A percentile compares a stretch with the other conserved stretches of the same genome.
Conservation (phyloP, 1,140 invertebrate species). For the Anastrepha obliqua region DNA sequence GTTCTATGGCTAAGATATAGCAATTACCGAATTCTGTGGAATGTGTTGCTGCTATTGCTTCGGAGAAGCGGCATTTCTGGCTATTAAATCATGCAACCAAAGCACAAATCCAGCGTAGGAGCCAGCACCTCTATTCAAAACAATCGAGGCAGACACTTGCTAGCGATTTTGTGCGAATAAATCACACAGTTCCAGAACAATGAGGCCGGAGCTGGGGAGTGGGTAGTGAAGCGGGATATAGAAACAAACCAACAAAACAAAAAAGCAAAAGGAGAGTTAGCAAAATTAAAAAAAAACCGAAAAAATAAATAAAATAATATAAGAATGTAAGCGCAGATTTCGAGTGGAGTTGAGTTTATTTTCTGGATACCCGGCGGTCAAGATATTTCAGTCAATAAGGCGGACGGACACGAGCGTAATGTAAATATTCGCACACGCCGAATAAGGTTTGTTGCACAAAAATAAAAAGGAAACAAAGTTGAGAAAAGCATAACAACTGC, state of each 20-base stretch:
- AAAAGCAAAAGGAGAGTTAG: too few species aligned
- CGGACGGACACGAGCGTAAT: slow-evolving; percentile 16
- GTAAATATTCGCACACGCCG: slow-evolving; percentile 46
- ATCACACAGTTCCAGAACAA: slow-evolving; percentile 19
- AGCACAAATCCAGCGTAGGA: background rate
- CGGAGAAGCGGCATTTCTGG: slow-evolving; percentile 7
- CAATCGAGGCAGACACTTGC: slow-evolving; percentile 44
- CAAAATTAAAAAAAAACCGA: background rate
- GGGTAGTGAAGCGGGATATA: background rate
- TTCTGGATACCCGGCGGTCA: slow-evolving; percentile 29
- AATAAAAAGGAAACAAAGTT: background rate
- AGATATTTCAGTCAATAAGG: slow-evolving; percentile 19
- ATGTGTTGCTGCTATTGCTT: slow-evolving; percentile 28
- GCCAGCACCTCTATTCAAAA: background rate
- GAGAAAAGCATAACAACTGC: background rate
- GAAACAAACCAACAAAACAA: background rate
- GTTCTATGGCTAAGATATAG: slow-evolving; percentile 15
- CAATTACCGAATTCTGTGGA: slow-evolving; percentile 44
- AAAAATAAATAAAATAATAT: background rate
- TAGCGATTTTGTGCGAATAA: slow-evolving; percentile 42
- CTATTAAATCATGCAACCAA: slow-evolving; percentile 47
- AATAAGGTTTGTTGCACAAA: background rate
- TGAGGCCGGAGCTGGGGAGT: background rate
- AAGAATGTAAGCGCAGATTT: slow-evolving; percentile 10
- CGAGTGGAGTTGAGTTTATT: background rate